These are phyloP conservation scores for Caretta caretta DNA, from an alignment of 2,113 vertebrate genomes.

Conservation along the genomic window DNA sequence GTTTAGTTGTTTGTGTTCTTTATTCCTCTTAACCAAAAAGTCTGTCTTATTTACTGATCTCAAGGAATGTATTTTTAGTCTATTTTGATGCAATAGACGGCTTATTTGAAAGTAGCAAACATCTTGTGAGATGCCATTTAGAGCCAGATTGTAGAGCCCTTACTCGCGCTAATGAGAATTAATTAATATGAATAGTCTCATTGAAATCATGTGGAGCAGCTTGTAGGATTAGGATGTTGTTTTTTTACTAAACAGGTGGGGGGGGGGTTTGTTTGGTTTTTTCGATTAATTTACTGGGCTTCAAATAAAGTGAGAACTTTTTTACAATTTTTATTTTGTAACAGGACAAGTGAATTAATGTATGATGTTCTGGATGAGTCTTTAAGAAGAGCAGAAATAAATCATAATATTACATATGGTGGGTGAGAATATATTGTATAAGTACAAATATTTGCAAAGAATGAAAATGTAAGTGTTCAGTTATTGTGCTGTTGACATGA, in stretches of 20 bases:
- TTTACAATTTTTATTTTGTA: slow-evolving; percentile 57
- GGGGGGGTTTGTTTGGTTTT: not conserved
- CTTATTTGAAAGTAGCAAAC: not conserved
- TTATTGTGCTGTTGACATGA: not conserved
- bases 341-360: slow-evolving; percentile 93
- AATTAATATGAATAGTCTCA: not conserved
- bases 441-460: not conserved
- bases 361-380: slow-evolving; percentile 98
- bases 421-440: slow-evolving; percentile 54
- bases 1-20: not conserved
- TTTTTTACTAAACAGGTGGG: not conserved
- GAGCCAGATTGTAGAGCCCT: not conserved
- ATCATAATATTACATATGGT: slow-evolving; percentile 99
- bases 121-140: not conserved
- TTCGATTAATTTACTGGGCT: not conserved
- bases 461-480: not conserved
- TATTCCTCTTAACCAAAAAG: not conserved
- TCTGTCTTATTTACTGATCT: too few species aligned
- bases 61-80: not conserved
- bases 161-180: not conserved
- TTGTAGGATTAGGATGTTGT: not conserved
- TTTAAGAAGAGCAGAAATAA: slow-evolving; percentile 96
- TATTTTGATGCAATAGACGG: not conserved
- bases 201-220: not conserved
- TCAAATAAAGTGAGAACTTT: not conserved